phyloP scores from a whole-genome alignment of 2,797 vertebrate genomes.

The Triplophysa yarkandensis region DNA sequence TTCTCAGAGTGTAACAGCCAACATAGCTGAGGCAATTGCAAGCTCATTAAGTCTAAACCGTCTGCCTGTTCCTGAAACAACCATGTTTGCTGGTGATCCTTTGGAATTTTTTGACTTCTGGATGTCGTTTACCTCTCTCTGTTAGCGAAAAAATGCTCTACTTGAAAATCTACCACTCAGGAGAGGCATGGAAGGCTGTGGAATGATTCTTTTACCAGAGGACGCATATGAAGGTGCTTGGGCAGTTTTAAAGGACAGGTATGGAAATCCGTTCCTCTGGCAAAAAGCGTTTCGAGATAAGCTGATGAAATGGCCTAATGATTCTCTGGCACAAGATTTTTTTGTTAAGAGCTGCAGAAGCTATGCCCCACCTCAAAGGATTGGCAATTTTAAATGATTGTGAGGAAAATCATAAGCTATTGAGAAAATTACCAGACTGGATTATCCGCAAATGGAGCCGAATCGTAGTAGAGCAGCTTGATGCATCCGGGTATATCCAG shows the following conservation, averaged over 20 bases:
- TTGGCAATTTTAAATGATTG: conserved; percentile 14
- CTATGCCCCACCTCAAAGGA: background rate
- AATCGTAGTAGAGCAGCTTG: background rate
- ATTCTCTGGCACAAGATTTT: background rate
- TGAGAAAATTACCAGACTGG: conserved; percentile 15
- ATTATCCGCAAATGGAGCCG: conserved; percentile 6
- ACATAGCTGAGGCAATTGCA: background rate
- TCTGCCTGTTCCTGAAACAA: background rate
- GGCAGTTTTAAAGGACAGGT: background rate
- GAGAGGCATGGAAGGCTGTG: background rate
- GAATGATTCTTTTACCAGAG: background rate
- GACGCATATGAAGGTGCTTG: conserved; percentile 7
- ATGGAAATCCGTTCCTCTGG: background rate
- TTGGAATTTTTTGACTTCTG: background rate
- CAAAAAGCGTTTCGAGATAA: conserved; percentile 10
- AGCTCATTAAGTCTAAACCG: background rate
- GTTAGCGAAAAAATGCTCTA: background rate
- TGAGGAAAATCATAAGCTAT: conserved; percentile 2
- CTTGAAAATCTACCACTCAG: background rate
- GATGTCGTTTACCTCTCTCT: background rate
- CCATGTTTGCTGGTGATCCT: background rate
- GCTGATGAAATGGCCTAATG: conserved; percentile 3
- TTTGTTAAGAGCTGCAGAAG: background rate
- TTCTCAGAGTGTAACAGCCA: background rate
- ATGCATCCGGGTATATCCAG: background rate